These are phyloP conservation scores for Pseudomyrmex sp. DNA, from an alignment of 1,140 invertebrate species.

Conservation along the genomic window DNA sequence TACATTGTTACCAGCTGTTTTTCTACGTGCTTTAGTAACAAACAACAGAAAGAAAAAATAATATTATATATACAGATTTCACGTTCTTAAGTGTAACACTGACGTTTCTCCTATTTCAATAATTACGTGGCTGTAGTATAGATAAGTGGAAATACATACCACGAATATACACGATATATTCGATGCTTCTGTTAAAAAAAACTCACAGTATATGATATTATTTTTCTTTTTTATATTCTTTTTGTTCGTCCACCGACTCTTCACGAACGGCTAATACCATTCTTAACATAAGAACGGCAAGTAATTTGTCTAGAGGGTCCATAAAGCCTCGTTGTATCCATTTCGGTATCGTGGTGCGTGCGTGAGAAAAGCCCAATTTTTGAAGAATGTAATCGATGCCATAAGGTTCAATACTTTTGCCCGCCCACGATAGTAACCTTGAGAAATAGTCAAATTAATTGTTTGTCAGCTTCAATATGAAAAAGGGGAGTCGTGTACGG, in stretches of 20 bases:
- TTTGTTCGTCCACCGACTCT: constrained; percentile 78
- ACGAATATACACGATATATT: constrained; percentile 18
- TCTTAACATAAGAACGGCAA: constrained; percentile 89
- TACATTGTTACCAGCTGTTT: constrained; percentile 27
- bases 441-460: constrained; percentile 9
- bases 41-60: constrained; percentile 23
- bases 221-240: constrained; percentile 80
- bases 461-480: background rate
- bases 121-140: constrained; percentile 29
- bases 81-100: constrained; percentile 9
- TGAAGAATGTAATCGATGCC: constrained; percentile 99
- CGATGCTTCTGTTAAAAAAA: background rate
- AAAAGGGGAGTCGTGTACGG: background rate
- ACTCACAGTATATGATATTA: constrained; percentile 60
- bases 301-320: constrained; percentile 96
- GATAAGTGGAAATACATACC: background rate
- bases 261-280: constrained; percentile 86
- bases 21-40: constrained; percentile 26
- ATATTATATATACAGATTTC: constrained; percentile 14
- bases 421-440: constrained; percentile 96
- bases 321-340: constrained; percentile 99
- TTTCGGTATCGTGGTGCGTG: constrained; percentile 98
- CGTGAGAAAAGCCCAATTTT: constrained; percentile 98
- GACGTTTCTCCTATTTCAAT: constrained; percentile 22
- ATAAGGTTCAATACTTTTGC: constrained; percentile 98